Percentiles rank a stretch among this genome's conserved stretches.
These are phyloP conservation scores for Eurosta solidaginis DNA, from an alignment of 1,140 invertebrate species.

Conservation along the genomic window DNA sequence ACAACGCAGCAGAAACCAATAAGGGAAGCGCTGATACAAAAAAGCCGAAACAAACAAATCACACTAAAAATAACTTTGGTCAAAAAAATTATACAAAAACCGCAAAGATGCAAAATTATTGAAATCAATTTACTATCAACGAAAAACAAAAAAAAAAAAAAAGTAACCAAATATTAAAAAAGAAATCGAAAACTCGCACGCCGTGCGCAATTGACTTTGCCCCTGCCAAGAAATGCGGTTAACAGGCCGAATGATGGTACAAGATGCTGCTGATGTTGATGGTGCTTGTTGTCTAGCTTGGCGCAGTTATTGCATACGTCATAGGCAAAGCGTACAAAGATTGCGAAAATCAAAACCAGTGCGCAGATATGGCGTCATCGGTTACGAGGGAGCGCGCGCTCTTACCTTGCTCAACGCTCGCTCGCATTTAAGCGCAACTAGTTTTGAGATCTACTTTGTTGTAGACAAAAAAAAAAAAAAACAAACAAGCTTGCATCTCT, in stretches of 20 bases:
- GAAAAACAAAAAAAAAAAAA: background rate
- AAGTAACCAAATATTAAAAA: background rate
- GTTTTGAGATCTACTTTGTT: background rate
- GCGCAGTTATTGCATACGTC: background rate
- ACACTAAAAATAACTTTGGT: background rate
- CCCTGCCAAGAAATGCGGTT: constrained; percentile 8
- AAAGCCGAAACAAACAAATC: background rate
- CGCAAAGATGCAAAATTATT: background rate
- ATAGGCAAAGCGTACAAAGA: background rate
- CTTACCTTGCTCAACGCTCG: background rate
- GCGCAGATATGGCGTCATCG: constrained; percentile 18
- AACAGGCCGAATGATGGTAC: constrained; percentile 19
- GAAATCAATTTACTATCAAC: background rate
- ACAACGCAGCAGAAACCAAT: background rate
- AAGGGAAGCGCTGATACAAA: background rate
- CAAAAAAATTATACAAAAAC: background rate
- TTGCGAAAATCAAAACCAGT: background rate
- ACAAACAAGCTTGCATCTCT: background rate
- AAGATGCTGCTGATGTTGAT: background rate
- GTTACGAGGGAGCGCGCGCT: background rate
- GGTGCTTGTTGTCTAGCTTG: background rate
- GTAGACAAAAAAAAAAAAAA: background rate
- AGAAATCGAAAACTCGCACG: background rate
- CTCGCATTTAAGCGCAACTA: background rate
- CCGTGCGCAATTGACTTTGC: constrained; percentile 3